Evolutionary conservation across 2,113 vertebrate species (phyloP).

Genomic region (Gasterosteus aculeatus): DNA sequence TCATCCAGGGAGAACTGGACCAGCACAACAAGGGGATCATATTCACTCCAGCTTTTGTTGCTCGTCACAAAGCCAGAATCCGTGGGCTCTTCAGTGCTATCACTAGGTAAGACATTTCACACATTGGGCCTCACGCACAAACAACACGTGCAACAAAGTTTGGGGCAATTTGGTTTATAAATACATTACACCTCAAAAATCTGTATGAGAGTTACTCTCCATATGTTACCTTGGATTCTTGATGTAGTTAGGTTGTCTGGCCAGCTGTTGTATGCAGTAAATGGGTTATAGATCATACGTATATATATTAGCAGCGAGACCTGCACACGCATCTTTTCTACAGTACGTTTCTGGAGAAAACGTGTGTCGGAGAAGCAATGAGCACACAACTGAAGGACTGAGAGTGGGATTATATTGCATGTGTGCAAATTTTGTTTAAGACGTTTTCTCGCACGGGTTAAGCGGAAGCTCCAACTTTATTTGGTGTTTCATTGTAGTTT

Average conservation of each 20-base stretch:
- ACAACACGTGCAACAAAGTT: not conserved
- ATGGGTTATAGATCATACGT: not conserved
- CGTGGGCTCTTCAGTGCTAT: conserved; percentile 93
- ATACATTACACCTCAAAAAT: not conserved
- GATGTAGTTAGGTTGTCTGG: too few species aligned
- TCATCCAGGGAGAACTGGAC: conserved; percentile 92
- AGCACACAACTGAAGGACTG: not conserved
- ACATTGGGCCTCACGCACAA: not conserved
- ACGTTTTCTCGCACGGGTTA: not conserved
- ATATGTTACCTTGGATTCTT: not conserved
- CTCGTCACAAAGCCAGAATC: conserved; percentile 91
- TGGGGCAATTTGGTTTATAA: not conserved
- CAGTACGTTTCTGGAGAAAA: not conserved
- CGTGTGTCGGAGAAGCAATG: not conserved
- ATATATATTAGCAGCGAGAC: not conserved
- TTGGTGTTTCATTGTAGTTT: too few species aligned
- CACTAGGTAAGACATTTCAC: conserved; percentile 83
- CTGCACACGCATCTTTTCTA: not conserved
- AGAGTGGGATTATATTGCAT: not conserved
- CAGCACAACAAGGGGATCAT: conserved; percentile 91
- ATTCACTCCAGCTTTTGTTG: conserved; percentile 92
- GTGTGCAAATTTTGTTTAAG: not conserved
- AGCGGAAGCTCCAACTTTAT: too few species aligned
- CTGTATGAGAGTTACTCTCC: not conserved
- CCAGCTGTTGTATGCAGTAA: not conserved